Percentiles rank a stretch among this genome's conserved stretches.
These are phyloP conservation scores for Penelope pileata DNA, from an alignment of 2,113 vertebrate genomes.

Conservation along the genomic window DNA sequence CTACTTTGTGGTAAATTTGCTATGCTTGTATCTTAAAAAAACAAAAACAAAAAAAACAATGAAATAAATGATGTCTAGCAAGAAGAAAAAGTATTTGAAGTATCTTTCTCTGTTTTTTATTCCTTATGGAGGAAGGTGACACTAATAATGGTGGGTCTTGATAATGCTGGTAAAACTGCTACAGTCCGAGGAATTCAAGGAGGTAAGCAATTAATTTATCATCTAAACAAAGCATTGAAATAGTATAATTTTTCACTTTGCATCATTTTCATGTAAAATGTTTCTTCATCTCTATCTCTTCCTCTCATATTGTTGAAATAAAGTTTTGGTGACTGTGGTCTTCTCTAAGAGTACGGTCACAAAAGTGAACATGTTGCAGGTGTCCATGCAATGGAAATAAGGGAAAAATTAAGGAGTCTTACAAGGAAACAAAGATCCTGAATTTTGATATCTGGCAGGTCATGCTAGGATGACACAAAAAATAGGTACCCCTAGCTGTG, in stretches of 20 bases:
- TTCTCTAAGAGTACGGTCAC: background rate
- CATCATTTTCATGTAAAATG: background rate
- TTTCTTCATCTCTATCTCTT: background rate
- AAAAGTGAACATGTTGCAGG: background rate
- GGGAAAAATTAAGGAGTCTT: background rate
- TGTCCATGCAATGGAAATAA: background rate
- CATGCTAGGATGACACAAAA: background rate
- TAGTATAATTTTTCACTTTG: background rate
- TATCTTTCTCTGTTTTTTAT: background rate
- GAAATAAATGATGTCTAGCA: background rate
- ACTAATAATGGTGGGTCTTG: constrained; percentile 94
- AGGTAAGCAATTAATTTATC: constrained; percentile 77
- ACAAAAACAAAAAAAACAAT: background rate
- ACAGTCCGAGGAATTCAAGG: constrained; percentile 92
- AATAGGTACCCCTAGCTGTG: background rate
- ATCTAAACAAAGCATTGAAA: background rate
- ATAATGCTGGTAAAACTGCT: constrained; percentile 96
- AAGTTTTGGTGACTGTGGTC: background rate
- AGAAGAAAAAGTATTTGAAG: background rate
- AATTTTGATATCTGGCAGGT: background rate
- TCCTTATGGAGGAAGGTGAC: constrained; percentile 90
- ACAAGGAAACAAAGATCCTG: background rate
- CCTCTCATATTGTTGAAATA: background rate
- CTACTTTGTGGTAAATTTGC: background rate
- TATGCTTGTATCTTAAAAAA: background rate